These are phyloP conservation scores for Meloidogyne exigua DNA, from an alignment of 1,140 invertebrate species.

Conservation along the genomic window DNA sequence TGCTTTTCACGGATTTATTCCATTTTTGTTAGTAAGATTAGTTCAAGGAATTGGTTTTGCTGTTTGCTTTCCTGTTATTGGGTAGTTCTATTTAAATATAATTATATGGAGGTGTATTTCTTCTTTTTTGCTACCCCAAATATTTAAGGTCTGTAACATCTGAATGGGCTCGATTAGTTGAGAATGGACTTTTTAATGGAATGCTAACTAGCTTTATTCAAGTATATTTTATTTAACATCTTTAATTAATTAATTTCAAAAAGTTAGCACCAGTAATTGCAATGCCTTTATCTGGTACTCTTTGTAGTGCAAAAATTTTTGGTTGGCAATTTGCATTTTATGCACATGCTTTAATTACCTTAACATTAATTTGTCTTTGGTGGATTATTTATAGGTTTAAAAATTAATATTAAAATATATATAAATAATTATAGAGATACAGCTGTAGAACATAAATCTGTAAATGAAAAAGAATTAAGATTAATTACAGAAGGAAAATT, in stretches of 20 bases:
- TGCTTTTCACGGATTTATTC: slow-evolving; percentile 35
- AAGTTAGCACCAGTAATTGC: slow-evolving; percentile 35
- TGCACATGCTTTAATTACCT: slow-evolving; percentile 45
- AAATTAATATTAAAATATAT: neutral
- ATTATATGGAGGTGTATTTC: no score
- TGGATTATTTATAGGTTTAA: slow-evolving; percentile 43
- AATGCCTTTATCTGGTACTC: slow-evolving; percentile 38
- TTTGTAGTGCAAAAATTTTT: slow-evolving; percentile 22
- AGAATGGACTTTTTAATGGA: slow-evolving; percentile 49
- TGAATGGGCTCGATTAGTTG: slow-evolving; percentile 40
- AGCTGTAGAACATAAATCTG: slow-evolving; percentile 31
- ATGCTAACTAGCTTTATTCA: slow-evolving; percentile 45
- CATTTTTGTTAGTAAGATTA: slow-evolving; percentile 42
- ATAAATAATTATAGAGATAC: slow-evolving; percentile 25
- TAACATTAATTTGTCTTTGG: slow-evolving; percentile 39
- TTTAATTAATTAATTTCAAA: slow-evolving; percentile 7
- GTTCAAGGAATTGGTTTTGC: slow-evolving; percentile 45
- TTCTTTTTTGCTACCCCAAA: no score
- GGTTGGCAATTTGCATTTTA: slow-evolving; percentile 32
- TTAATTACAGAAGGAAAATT: slow-evolving; percentile 38
- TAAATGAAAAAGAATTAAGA: slow-evolving; percentile 33
- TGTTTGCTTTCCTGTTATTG: slow-evolving; percentile 46
- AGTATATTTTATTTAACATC: slow-evolving; percentile 9
- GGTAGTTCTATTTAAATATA: neutral
- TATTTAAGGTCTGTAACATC: slow-evolving; percentile 27